Percentiles rank a stretch among this genome's conserved stretches.
Evolutionary conservation across 2,888 invertebrate species (phyloP).

Genomic region (Polydrusus pterygomalis): DNA sequence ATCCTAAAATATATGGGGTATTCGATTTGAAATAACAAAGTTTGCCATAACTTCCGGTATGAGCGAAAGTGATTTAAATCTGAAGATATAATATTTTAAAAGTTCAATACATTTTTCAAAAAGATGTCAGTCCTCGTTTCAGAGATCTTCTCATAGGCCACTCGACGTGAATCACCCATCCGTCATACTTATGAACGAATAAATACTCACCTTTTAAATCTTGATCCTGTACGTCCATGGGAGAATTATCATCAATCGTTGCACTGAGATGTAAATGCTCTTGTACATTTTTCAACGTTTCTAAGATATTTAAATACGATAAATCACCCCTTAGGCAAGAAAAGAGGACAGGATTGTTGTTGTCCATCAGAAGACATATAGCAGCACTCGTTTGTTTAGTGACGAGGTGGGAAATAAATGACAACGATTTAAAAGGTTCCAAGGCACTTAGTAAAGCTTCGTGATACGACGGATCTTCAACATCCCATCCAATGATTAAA

Average conservation of each 20-base stretch:
- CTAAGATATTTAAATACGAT: background rate
- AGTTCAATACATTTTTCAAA: too few species aligned
- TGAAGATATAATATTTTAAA: too few species aligned
- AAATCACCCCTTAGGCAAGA: conserved; percentile 25
- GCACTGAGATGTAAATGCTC: background rate
- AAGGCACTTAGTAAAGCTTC: conserved; percentile 53
- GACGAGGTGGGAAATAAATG: conserved; percentile 50
- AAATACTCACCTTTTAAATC: background rate
- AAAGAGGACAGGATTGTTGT: conserved; percentile 19
- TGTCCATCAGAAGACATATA: conserved; percentile 57
- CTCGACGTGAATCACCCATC: too few species aligned
- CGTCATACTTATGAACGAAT: too few species aligned
- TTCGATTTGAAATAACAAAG: too few species aligned
- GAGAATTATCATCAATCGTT: background rate
- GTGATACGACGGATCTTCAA: conserved; percentile 60
- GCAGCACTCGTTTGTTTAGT: conserved; percentile 56
- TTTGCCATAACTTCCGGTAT: too few species aligned
- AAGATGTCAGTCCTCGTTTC: too few species aligned
- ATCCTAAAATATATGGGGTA: too few species aligned
- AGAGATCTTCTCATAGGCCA: too few species aligned
- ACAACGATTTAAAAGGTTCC: conserved; percentile 21
- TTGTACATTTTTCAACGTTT: background rate
- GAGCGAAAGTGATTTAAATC: too few species aligned
- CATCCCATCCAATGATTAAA: conserved; percentile 65
- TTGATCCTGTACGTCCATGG: conserved; percentile 1